These are phyloP conservation scores for Malurus alboscapulatus DNA, from an alignment of 2,113 vertebrate genomes.

Conservation along the genomic window DNA sequence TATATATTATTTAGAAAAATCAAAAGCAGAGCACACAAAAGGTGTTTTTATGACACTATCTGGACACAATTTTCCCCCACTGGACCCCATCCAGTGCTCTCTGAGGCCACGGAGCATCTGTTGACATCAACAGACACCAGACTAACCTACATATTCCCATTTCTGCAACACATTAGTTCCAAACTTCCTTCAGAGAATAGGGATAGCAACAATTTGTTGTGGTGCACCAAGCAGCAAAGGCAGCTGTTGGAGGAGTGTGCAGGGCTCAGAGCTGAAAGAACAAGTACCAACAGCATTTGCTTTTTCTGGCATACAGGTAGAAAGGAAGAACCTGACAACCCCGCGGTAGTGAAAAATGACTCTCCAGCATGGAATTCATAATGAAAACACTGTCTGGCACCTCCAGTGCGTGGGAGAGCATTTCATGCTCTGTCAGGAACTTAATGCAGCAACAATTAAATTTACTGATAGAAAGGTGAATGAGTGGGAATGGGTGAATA, in stretches of 20 bases:
- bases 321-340: conserved; percentile 37
- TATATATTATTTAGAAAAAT: neutral
- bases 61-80: neutral
- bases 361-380: conserved; percentile 32
- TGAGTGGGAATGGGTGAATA: neutral
- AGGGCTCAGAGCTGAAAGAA: neutral
- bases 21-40: neutral
- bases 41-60: neutral
- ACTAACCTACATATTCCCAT: neutral
- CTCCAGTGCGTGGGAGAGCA: neutral
- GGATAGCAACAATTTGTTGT: neutral
- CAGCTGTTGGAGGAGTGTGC: accelerated
- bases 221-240: neutral
- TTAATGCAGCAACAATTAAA: neutral
- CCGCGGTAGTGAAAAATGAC: conserved; percentile 10
- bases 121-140: neutral
- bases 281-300: conserved; percentile 35
- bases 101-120: neutral
- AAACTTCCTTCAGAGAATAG: neutral
- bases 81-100: neutral
- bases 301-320: conserved; percentile 52
- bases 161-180: neutral
- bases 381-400: conserved; percentile 55
- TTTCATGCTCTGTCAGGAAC: conserved; percentile 44
- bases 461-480: conserved; percentile 18